Evolutionary conservation across 2,797 vertebrate species (phyloP).

Genomic region (Iguana delicatissima): DNA sequence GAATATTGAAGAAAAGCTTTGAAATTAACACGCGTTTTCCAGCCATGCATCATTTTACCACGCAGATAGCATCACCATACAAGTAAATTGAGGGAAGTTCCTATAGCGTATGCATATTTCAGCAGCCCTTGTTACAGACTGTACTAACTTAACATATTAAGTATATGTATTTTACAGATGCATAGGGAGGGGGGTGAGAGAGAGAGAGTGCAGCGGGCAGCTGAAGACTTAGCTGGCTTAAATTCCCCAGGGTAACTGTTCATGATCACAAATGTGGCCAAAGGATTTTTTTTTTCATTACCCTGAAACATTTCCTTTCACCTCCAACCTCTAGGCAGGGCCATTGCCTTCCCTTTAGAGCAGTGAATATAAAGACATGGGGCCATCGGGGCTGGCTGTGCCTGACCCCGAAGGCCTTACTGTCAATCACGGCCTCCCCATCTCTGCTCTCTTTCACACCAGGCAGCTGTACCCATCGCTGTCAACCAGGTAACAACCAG

Average conservation of each 20-base stretch:
- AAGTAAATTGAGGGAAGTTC: background rate
- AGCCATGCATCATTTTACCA: rapidly evolving
- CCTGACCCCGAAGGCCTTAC: constrained; percentile 84
- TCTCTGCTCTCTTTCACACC: constrained; percentile 85
- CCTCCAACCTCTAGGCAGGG: constrained; percentile 86
- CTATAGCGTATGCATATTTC: background rate
- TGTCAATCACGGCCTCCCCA: constrained; percentile 86
- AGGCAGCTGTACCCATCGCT: constrained; percentile 89
- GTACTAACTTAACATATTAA: background rate
- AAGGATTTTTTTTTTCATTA: constrained; percentile 83
- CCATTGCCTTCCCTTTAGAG: constrained; percentile 82
- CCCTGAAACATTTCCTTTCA: constrained; percentile 86
- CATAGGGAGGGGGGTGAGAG: background rate
- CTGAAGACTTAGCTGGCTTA: constrained; percentile 66
- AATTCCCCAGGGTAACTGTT: constrained; percentile 78
- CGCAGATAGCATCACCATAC: constrained; percentile 45
- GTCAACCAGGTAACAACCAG: constrained; percentile 90
- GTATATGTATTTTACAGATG: constrained; percentile 44
- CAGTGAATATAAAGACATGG: constrained; percentile 81
- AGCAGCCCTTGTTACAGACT: constrained; percentile 19
- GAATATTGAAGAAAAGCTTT: constrained; percentile 55
- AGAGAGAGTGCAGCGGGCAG: constrained; percentile 25
- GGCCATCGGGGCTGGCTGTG: constrained; percentile 82
- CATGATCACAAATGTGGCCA: constrained; percentile 84
- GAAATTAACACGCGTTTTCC: constrained; percentile 20